Evolutionary conservation across 2,797 vertebrate genomes (phyloP), one percentile per base, ranked within the genome.

Genomic region (Periparus ater): DNA sequence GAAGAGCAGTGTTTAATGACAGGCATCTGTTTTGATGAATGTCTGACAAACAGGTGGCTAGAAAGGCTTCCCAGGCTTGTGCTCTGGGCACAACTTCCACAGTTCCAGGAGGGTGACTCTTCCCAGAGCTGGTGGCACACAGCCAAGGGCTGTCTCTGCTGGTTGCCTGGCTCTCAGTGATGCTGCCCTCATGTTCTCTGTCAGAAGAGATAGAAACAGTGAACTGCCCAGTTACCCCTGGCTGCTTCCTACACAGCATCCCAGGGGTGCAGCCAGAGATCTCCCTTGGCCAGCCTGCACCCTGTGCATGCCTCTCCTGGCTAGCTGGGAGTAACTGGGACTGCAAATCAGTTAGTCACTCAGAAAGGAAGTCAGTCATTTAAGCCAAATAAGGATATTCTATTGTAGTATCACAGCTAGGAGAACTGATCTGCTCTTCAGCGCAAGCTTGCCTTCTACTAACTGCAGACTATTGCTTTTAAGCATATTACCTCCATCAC

Each of bases 121-220:
- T 27, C 74, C 44, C 3, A 6, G 44, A 26, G 23, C 32, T 50
- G 29, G 42, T 11, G 32, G 27, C 48, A 30, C 0, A 2, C 12
- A 70, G 40, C 25, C 3, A 9, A 78, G n/a, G 32, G 29, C n/a
- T 16, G 4, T 19, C 13, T 62, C 36, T 63, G 40, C 54, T 55
- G 2, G 0, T 25, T 7, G 1, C 15, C n/a, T 34, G 45, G 40
- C 30, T 62, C 22, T 29, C 25, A 54, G 30, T 0, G 2, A 42
- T 25, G 25, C 27, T 81, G 34, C 29, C 29, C 40, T 77, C 25
- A 7, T 17, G 18, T 13, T 18, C 36, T 67, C 58, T 71, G 9
- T 57, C 29, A 87, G 38, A 50, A 75, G 34, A 3, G 27, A 17
- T 0, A 58, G 44, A 62, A 71, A 68, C 1, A 2, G 9, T 18